Evolutionary conservation across 1,140 invertebrate species (phyloP).

Genomic region (Drosophila punjabiensis): DNA sequence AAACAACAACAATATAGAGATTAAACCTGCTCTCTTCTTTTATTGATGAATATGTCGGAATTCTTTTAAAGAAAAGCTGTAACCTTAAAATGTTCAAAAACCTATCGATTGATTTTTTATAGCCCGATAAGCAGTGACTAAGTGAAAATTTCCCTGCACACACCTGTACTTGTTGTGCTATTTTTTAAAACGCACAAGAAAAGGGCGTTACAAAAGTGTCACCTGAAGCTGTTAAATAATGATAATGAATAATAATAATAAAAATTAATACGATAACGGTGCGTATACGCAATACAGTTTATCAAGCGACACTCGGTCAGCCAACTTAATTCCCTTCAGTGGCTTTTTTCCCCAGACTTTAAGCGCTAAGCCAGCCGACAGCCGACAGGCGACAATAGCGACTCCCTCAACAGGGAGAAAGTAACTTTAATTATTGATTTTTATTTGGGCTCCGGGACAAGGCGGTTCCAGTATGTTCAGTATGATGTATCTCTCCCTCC

Average conservation of each 20-base stretch:
- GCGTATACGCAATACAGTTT: slow-evolving; percentile 3
- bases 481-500: slow-evolving; percentile 5
- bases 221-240: not conserved
- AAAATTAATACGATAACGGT: not conserved
- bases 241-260: not conserved
- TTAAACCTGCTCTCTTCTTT: too few species aligned
- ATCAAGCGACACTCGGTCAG: not conserved
- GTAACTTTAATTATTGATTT: slow-evolving; percentile 61
- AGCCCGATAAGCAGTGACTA: not conserved
- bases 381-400: slow-evolving; percentile 3
- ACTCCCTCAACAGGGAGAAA: slow-evolving; percentile 10
- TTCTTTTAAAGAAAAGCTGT: too few species aligned
- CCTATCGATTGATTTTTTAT: not conserved
- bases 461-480: slow-evolving; percentile 4
- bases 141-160: not conserved
- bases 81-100: not conserved
- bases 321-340: not conserved
- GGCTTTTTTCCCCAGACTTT: not conserved
- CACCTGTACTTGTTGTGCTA: not conserved
- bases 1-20: too few species aligned
- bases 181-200: not conserved
- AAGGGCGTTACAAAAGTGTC: not conserved
- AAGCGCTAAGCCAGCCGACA: slow-evolving; percentile 3
- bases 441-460: slow-evolving; percentile 17
- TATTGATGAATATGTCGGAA: too few species aligned